These are phyloP conservation scores for Orussus abietinus DNA, from an alignment of 1,140 invertebrate species.

Conservation along the genomic window DNA sequence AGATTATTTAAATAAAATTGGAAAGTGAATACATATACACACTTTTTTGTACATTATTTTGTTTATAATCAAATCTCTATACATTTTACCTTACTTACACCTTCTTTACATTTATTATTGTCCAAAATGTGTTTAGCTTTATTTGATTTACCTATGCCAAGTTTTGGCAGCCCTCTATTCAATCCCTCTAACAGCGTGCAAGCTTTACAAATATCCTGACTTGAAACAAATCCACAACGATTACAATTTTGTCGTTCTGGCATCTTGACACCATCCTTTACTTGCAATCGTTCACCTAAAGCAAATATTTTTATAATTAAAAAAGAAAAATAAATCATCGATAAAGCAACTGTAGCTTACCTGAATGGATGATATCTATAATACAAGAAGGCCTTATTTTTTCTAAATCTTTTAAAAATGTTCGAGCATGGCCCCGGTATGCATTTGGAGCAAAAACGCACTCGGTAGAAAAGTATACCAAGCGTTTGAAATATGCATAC, in stretches of 20 bases:
- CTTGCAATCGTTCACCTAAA: slow-evolving; percentile 78
- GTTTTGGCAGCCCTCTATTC: slow-evolving; percentile 84
- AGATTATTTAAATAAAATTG: too few species aligned
- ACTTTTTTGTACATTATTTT: too few species aligned
- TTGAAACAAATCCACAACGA: slow-evolving; percentile 93
- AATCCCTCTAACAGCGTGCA: slow-evolving; percentile 94
- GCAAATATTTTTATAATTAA: slow-evolving; percentile 26
- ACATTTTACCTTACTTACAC: too few species aligned
- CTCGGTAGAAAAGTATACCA: slow-evolving; percentile 99
- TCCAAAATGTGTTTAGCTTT: slow-evolving; percentile 70
- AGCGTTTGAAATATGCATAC: slow-evolving; percentile 95
- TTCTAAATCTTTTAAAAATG: slow-evolving; percentile 94
- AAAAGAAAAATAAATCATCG: slow-evolving; percentile 9
- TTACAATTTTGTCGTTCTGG: slow-evolving; percentile 78
- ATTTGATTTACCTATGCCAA: slow-evolving; percentile 81
- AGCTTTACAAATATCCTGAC: slow-evolving; percentile 94
- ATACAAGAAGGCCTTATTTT: slow-evolving; percentile 90
- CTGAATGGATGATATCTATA: slow-evolving; percentile 97
- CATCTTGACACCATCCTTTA: slow-evolving; percentile 78
- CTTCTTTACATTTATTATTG: too few species aligned
- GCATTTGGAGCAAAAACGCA: slow-evolving; percentile 99
- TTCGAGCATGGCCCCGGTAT: slow-evolving; percentile 89
- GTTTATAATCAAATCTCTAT: too few species aligned
- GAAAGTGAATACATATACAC: too few species aligned
- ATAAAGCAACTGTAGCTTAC: slow-evolving; percentile 45